These are phyloP conservation scores for Calidris pygmaea DNA, from an alignment of 2,113 vertebrate genomes.

Conservation along the genomic window DNA sequence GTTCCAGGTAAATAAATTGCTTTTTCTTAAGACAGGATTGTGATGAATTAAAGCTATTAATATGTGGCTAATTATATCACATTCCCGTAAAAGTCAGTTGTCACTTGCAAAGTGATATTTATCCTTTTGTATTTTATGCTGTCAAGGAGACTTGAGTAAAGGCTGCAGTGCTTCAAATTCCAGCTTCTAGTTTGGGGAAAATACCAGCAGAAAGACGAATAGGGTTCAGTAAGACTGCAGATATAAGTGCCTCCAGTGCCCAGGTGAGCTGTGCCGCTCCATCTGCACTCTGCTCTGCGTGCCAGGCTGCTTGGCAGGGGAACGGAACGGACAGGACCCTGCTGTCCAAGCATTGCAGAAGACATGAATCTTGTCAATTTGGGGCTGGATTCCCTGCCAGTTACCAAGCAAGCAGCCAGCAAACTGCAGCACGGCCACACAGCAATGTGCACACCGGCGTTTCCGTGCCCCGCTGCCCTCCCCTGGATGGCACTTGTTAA, in stretches of 20 bases:
- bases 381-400: slow-evolving; percentile 34
- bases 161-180: not conserved
- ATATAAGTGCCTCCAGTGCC: not conserved
- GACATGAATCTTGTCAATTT: slow-evolving; percentile 70
- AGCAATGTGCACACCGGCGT: not conserved
- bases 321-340: slow-evolving; percentile 42
- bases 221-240: slow-evolving; percentile 33
- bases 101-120: not conserved
- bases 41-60: not conserved
- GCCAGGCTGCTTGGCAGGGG: slow-evolving; percentile 59
- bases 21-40: not conserved
- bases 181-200: not conserved
- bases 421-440: slow-evolving; percentile 20
- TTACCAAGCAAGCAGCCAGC: slow-evolving; percentile 22
- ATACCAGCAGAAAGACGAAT: slow-evolving; percentile 7
- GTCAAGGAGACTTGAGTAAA: not conserved
- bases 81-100: not conserved
- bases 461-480: not conserved
- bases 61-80: not conserved
- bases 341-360: slow-evolving; percentile 62
- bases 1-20: not conserved
- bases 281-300: slow-evolving; percentile 45
- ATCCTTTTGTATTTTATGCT: not conserved
- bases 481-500: not conserved
- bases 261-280: slow-evolving; percentile 52